A percentile compares a stretch with the other conserved stretches of the same genome.
These are phyloP conservation scores for Cyclopterus lumpus DNA, from an alignment of 2,797 vertebrate species.

Conservation along the genomic window DNA sequence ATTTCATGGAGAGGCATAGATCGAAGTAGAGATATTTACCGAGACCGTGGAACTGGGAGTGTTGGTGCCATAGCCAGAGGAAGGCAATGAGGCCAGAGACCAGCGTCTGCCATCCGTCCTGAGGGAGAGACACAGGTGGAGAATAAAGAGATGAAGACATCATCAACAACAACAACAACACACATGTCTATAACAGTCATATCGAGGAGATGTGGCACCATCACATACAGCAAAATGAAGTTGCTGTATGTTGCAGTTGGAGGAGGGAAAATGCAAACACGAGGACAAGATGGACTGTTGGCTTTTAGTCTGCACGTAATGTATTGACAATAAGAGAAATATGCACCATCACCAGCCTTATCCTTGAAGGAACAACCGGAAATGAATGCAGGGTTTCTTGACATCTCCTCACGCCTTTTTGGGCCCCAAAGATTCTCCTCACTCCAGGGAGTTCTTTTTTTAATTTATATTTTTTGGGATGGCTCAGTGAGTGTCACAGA, in stretches of 20 bases:
- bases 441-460: neutral
- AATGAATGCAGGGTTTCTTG: neutral
- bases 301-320: neutral
- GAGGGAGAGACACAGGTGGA: neutral
- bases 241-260: neutral
- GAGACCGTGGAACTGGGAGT: constrained; percentile 98
- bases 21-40: constrained; percentile 80
- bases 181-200: neutral
- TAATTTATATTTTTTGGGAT: neutral
- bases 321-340: neutral
- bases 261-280: constrained; percentile 21
- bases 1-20: neutral
- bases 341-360: no score
- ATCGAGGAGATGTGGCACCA: neutral
- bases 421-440: no score
- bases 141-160: neutral
- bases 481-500: neutral
- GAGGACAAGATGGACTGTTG: neutral
- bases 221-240: constrained; percentile 3
- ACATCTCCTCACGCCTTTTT: neutral
- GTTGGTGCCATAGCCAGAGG: constrained; percentile 97
- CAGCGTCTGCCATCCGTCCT: constrained; percentile 96
- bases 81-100: constrained; percentile 96
- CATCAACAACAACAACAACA: neutral
- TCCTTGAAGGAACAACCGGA: neutral